Base-by-base conservation (phyloP, 92 coral and sea anemone genomes). In the Phenganax marumi region DNA sequence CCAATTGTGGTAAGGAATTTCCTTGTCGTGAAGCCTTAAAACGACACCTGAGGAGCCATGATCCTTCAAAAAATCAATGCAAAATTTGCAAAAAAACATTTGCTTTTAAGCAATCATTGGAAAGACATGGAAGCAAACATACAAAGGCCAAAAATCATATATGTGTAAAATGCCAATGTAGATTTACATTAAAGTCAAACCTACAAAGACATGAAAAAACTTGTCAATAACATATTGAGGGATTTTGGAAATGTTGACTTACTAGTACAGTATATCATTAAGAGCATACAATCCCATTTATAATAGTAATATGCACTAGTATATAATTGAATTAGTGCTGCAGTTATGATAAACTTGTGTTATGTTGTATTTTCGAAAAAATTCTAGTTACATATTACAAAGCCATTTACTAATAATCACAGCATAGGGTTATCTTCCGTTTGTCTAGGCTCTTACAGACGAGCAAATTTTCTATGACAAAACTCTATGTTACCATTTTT, bases 111-210 rank as follows among this genome's bases (percentile, higher is more conserved):
- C 76, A 70, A 21, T 70, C 76, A 70, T 16, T 70, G 25, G 76
- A 39, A 51, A 12, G 76, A 18, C 76, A 71, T 71, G 3, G 53
- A 71, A 71, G 76, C 55, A 71, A 71, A 71, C 76, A 43, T 48
- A 71, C 23, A 39, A 71, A 10, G 8, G 55, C 3, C 8, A 39
- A 71, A 39, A 39, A 19, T 39, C 48, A 8, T 22, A 39, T 22
- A 1, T 71, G 76, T 71, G 76, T 39, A 71, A 71, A 71, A 39
- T 71, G 56, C 54, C 76, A 71, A 5, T 46, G 55, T 18, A 71
- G 16, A 71, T 71, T 16, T 18, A 71, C 76, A 71, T 39, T 71
- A 7, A 71, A 46, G 23, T 43, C 76, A 46, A 71, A 19, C 76
- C 21, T 71, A 3, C 76, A 71, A 1, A 71, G 76, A 12, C 76